Conservation (phyloP, 2,888 invertebrate genomes). For the Oscheius sp. region DNA sequence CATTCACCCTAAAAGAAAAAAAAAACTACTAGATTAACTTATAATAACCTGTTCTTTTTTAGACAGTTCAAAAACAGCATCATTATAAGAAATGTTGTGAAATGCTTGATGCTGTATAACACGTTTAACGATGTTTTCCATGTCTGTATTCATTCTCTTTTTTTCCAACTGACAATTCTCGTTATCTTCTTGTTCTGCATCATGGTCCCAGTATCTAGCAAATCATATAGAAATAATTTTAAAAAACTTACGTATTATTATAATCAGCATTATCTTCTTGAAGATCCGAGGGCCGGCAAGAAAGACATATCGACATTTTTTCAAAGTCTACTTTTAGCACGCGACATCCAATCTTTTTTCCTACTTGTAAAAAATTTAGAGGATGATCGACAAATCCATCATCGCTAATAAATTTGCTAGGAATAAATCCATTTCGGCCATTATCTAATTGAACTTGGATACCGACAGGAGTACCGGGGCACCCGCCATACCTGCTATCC, state of each 20-base stretch:
- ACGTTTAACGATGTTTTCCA: constrained; percentile 88
- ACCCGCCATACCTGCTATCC: constrained; percentile 76
- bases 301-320: constrained; percentile 85
- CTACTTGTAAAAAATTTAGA: constrained; percentile 83
- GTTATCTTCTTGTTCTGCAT: constrained; percentile 76
- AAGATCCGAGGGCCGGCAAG: constrained; percentile 91
- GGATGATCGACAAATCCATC: constrained; percentile 86
- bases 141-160: constrained; percentile 76
- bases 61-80: constrained; percentile 90
- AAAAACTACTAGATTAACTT: background rate
- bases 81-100: constrained; percentile 92
- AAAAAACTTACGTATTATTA: constrained; percentile 11
- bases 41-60: constrained; percentile 84
- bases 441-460: constrained; percentile 88
- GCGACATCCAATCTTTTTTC: constrained; percentile 79
- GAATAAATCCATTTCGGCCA: constrained; percentile 88
- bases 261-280: constrained; percentile 84
- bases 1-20: constrained; percentile 84
- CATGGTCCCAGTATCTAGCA: constrained; percentile 42
- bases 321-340: constrained; percentile 92
- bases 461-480: constrained; percentile 94
- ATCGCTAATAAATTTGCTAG: constrained; percentile 90
- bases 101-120: constrained; percentile 98
- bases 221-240: background rate
- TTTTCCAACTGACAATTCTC: constrained; percentile 86